Base-by-base conservation (phyloP, 2,113 vertebrate genomes). In the Charadrius vociferus region DNA sequence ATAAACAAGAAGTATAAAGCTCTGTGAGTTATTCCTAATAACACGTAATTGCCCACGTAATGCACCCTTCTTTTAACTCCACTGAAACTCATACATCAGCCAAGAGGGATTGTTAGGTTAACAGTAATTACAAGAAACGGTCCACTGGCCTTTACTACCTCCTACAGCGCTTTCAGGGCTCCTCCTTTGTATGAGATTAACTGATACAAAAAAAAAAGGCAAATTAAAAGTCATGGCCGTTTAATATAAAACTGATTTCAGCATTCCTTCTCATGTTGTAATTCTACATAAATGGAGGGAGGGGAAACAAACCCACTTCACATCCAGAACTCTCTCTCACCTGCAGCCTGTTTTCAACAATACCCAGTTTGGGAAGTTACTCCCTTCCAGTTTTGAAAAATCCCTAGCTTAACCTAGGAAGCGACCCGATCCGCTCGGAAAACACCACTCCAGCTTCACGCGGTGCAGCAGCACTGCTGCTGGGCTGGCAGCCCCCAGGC, bases 121-220 rank as follows among this genome's bases (percentile, higher is more conserved):
- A 50, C 39, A 56, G 43, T 56, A 94, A 90, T 79, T 95, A 61
- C 86, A 93, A 61, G 26, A 56, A 96, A 92, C 4, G 61, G 63
- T 90, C 93, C 94, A 95, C 56, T 93, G 61, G 65, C 17, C 72
- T 95, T 93, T 65, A 88, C 52, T 91, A 47, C 83, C 68, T 63
- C 80, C 72, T 91, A 10, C n/a, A 67, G 81, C 0, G 5, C 79
- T 86, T 65, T 79, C 65, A 86, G 47, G 17, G 50, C 43, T 86
- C 52, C 72, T 93, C 53, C 59, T 92, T 59, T 70, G 50, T 21
- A 45, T 2, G 6, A 88, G 72, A 91, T 77, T 71, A 93, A 80
- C 59, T 14, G 67, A 85, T 63, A 90, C 7, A 7, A 63, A 74
- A 75, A 74, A 75, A 86, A 71, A 52, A 63, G 29, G 47, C 37